These are phyloP conservation scores for Buathra laborator DNA, from an alignment of 2,888 invertebrate species.

Conservation along the genomic window DNA sequence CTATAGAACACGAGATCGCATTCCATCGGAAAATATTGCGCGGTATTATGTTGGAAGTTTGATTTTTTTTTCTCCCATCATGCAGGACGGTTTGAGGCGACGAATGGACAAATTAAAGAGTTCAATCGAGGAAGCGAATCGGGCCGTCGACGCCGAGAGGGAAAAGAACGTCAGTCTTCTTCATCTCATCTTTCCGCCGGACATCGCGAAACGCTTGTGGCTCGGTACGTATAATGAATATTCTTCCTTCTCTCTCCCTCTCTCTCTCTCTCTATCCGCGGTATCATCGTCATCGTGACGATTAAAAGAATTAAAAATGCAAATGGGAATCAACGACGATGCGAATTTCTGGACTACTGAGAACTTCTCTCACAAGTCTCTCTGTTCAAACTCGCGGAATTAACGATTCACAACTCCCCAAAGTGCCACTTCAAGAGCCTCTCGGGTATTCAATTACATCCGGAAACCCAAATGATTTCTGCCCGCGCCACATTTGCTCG, in stretches of 20 bases:
- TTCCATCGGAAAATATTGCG: slow-evolving; percentile 10
- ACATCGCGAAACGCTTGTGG: slow-evolving; percentile 97
- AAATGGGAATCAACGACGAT: background rate
- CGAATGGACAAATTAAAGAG: slow-evolving; percentile 98
- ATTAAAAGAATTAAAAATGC: background rate
- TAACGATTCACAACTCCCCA: slow-evolving; percentile 39
- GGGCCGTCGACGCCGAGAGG: slow-evolving; percentile 96
- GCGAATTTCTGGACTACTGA: background rate
- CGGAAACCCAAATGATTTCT: slow-evolving; percentile 43
- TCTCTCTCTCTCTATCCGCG: too few relatives aligned
- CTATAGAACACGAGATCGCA: slow-evolving; percentile 24
- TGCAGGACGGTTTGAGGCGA: slow-evolving; percentile 93
- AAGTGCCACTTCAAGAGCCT: slow-evolving; percentile 22
- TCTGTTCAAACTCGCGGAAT: slow-evolving; percentile 25
- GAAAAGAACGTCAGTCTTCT: slow-evolving; percentile 97
- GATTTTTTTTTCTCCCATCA: slow-evolving; percentile 65
- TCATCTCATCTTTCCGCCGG: slow-evolving; percentile 97
- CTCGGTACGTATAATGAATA: slow-evolving; percentile 88
- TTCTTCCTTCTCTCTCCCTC: background rate
- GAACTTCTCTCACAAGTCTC: background rate
- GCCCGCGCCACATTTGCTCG: background rate
- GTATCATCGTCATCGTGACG: background rate
- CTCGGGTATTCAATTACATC: slow-evolving; percentile 46
- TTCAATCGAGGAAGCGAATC: slow-evolving; percentile 96
- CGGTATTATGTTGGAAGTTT: background rate